These are phyloP conservation scores for Sebastes fasciatus DNA, from an alignment of 2,113 vertebrate species.

Conservation along the genomic window DNA sequence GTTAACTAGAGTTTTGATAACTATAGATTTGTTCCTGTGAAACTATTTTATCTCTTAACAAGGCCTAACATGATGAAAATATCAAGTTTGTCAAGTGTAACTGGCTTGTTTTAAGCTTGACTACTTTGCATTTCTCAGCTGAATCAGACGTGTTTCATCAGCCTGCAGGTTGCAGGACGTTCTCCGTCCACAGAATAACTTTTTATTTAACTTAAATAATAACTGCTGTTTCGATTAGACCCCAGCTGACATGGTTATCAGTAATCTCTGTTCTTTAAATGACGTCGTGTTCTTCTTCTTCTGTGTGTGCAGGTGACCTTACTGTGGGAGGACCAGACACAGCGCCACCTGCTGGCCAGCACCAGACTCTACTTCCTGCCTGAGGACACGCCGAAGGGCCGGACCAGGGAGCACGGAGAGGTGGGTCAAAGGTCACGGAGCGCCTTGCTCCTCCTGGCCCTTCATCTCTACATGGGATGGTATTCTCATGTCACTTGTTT, in stretches of 20 bases:
- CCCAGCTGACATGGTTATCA: not conserved
- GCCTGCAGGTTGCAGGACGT: not conserved
- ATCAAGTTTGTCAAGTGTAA: not conserved
- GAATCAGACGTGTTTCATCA: not conserved
- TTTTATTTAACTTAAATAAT: not conserved
- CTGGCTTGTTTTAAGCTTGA: not conserved
- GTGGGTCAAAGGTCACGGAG: conserved; percentile 63
- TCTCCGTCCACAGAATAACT: not conserved
- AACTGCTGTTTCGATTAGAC: not conserved
- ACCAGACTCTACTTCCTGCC: conserved; percentile 86
- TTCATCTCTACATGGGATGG: not conserved
- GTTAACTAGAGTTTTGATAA: not conserved
- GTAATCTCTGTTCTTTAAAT: not conserved
- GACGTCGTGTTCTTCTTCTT: not conserved
- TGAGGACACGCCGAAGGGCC: conserved; percentile 86
- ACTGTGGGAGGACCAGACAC: conserved; percentile 86
- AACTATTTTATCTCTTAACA: not conserved
- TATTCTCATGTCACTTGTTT: not conserved
- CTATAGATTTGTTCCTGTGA: not conserved
- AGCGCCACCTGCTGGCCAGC: conserved; percentile 85
- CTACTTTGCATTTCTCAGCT: not conserved
- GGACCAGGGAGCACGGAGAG: conserved; percentile 85
- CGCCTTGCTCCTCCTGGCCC: not conserved
- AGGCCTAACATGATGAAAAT: too few species aligned
- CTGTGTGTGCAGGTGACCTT: conserved; percentile 74